Percentiles rank a stretch among this genome's conserved stretches.
Conservation (phyloP, 2,888 invertebrate species). For the Exocentrus adspersus region DNA sequence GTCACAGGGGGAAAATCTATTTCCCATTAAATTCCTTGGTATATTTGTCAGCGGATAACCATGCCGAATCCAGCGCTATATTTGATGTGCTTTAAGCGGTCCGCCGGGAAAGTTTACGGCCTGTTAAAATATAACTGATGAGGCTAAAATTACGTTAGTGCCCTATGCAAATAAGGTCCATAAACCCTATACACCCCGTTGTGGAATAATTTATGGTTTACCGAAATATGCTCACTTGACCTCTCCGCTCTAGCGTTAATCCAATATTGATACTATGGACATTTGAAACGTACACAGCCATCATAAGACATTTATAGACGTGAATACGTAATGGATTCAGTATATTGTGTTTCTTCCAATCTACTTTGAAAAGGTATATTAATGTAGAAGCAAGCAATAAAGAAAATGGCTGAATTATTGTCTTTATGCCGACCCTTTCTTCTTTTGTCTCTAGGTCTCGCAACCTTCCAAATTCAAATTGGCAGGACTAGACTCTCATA, state of each 20-base stretch:
- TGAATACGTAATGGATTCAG: not conserved
- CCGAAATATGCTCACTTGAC: slow-evolving; percentile 7
- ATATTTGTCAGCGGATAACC: not conserved
- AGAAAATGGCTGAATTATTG: no score
- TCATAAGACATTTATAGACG: not conserved
- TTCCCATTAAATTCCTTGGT: not conserved
- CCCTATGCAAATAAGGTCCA: slow-evolving; percentile 10
- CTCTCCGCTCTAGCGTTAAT: not conserved
- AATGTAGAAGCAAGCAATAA: no score
- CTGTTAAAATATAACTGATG: slow-evolving; percentile 5
- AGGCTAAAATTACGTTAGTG: slow-evolving; percentile 9
- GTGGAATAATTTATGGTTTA: slow-evolving; percentile 12
- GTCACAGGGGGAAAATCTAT: no score
- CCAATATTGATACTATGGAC: slow-evolving; percentile 1
- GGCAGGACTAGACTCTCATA: no score
- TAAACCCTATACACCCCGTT: slow-evolving; percentile 4
- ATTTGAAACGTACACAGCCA: not conserved
- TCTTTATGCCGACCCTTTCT: no score
- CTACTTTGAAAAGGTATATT: no score
- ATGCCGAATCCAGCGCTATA: not conserved
- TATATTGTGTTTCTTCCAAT: no score
- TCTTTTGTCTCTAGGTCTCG: no score
- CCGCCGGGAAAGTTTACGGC: not conserved
- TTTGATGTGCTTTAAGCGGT: slow-evolving; percentile 1
- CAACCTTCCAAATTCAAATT: no score